Evolutionary conservation across 2,888 invertebrate species (phyloP), one percentile per base, ranked within the genome.

Genomic region (Tyria jacobaeae): DNA sequence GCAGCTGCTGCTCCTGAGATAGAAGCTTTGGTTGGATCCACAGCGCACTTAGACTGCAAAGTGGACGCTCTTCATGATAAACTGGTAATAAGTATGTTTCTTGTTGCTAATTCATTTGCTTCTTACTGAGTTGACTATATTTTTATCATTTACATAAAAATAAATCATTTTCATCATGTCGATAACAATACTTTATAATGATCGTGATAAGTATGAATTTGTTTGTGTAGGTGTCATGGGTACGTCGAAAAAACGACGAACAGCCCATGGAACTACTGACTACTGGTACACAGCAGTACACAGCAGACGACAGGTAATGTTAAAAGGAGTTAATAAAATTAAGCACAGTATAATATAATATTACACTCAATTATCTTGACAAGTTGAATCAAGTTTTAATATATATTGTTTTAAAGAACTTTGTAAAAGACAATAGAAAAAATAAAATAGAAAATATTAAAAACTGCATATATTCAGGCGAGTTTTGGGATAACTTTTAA

Each of bases 61-160:
- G 94, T 93, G 35, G 93, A 93, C 62, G 92, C 93, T 0, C 83
- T 94, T 9, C 94, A 94, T 67, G 94, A 94, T 85, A 94, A 94
- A 89, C 83, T 94, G 91, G 94, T 94, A 90, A 90, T 85, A 83
- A 83, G 80, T 83, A 84, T 86, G 81, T 84, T 78, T 73, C 68
- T 66, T 71, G 51, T 66, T 52, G 64, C 49, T 49, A 24, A 53
- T 69, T 62, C 48, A 62, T 57, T 65, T 53, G 63, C 73, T 68
- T 60, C 25, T 59, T 68, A 62, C 41, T 15, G 34, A 56, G 27
- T 41, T 24, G 37, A 41, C 53, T 51, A 0, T 27, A n/a, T 61
- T 60, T 47, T 25, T 25, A 57, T 66, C 25, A 52, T 58, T 60
- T 31, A 55, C 25, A 2, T 52, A 56, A 50, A 61, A 10, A 14